Percentiles rank a stretch among this genome's conserved stretches.
phyloP scores from a whole-genome alignment of 2,797 vertebrate species.

The Liparis tanakae region DNA sequence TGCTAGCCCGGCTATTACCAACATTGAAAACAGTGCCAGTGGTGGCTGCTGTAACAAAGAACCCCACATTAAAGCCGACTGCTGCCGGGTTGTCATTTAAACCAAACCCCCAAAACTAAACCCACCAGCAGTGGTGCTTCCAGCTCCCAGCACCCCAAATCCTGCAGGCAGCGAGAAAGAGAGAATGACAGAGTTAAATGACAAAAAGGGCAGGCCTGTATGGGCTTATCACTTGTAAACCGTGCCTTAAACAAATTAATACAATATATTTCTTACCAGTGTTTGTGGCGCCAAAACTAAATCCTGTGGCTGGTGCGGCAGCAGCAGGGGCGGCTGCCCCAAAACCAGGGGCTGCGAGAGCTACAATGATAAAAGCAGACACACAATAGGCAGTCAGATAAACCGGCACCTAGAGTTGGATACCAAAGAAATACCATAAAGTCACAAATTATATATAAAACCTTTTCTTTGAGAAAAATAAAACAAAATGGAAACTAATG shows the following conservation, averaged over 20 bases:
- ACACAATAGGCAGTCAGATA: background rate
- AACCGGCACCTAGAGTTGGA: background rate
- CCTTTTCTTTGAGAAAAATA: background rate
- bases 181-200: slow-evolving; percentile 83
- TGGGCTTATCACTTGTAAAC: slow-evolving; percentile 8
- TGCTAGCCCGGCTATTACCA: slow-evolving; percentile 96
- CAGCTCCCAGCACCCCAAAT: slow-evolving; percentile 97
- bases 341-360: slow-evolving; percentile 82
- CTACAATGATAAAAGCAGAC: slow-evolving; percentile 51
- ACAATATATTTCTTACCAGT: slow-evolving; percentile 72
- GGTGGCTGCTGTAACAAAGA: slow-evolving; percentile 93
- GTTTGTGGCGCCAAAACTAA: slow-evolving; percentile 82
- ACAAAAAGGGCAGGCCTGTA: slow-evolving; percentile 29
- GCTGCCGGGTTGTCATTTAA: slow-evolving; percentile 94
- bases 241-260: slow-evolving; percentile 3
- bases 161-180: slow-evolving; percentile 89
- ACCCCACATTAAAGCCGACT: slow-evolving; percentile 97
- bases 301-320: slow-evolving; percentile 81
- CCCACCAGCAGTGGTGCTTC: slow-evolving; percentile 92
- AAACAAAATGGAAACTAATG: background rate
- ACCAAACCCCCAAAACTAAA: slow-evolving; percentile 99
- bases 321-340: slow-evolving; percentile 80
- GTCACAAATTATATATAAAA: background rate
- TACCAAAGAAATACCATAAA: background rate
- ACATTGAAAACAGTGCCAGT: slow-evolving; percentile 95